phyloP scores from a whole-genome alignment of 2,113 vertebrate species.

The Alethe diademata region DNA sequence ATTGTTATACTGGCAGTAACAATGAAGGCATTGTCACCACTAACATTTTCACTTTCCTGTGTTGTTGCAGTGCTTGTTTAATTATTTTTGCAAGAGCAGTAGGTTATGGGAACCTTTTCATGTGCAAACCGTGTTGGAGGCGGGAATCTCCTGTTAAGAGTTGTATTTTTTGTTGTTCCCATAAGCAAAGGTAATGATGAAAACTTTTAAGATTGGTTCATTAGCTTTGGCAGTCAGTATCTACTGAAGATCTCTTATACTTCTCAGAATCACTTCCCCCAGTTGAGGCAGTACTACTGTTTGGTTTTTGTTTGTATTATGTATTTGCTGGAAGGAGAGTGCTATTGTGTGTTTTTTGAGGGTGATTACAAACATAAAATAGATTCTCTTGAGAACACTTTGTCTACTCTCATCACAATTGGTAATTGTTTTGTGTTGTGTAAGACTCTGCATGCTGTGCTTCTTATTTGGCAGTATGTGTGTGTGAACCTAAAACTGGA shows the following conservation, averaged over 20 bases:
- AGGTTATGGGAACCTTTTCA: neutral
- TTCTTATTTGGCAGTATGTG: neutral
- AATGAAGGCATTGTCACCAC: neutral
- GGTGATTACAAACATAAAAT: constrained; percentile 64
- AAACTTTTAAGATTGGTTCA: neutral
- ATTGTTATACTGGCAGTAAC: neutral
- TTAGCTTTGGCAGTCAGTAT: fast-evolving
- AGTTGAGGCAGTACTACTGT: neutral
- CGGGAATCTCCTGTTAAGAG: neutral
- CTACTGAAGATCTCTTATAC: neutral
- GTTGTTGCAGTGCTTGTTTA: neutral
- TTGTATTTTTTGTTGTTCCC: neutral
- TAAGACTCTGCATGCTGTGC: constrained; percentile 5
- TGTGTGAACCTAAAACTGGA: constrained; percentile 10
- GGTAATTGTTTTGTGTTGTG: constrained; percentile 53
- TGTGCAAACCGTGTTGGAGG: neutral
- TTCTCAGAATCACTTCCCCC: constrained; percentile 26
- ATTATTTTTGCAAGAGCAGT: constrained; percentile 17
- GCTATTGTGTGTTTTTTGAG: constrained; percentile 66
- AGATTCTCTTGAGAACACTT: constrained; percentile 62
- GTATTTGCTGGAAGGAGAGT: constrained; percentile 55
- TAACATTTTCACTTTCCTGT: constrained; percentile 35
- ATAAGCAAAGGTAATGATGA: neutral
- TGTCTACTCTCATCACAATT: constrained; percentile 48
- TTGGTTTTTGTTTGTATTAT: constrained; percentile 58